Evolutionary conservation across 37 sponge, comb jelly and placozoan species (phyloP), one percentile per base, ranked within the genome.

Genomic region (Halisarca cf. caerulea): DNA sequence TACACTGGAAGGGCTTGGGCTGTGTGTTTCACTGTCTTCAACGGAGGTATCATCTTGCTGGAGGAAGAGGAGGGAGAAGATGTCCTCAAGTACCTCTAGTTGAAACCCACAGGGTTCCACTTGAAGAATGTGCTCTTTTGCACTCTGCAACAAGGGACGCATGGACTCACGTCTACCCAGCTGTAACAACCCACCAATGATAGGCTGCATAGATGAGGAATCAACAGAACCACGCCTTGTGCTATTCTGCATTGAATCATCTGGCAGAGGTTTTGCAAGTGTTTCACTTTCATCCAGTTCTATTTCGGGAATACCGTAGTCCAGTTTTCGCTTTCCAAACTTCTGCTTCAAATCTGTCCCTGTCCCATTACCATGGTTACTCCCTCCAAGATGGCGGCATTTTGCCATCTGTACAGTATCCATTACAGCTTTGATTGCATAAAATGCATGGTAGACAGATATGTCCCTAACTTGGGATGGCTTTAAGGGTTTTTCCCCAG

Each of bases 31-130:
- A 37, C 38, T 37, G 28, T 8, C 27, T 20, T 80, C 81, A 25
- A 36, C 61, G 59, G 51, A 40, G n/a, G 17, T 68, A 59, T 97
- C 91, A 7, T 84, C 87, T 73, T 88, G 72, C 23, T 90, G 85
- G 42, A 97, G 86, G 45, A 97, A 92, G 4, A 97, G 77, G 3
- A 97, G 87, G 25, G 98, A 94, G 58, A 95, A 97, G 3, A 97
- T 90, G 78, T 97, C 86, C 83, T 97, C 98, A 78, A 97, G 60
- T 17, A 97, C 81, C 64, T 97, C 98, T n/a, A 97, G 84, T 4
- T 93, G 91, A 39, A 80, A 97, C 80, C 82, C 83, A 57, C 90
- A 88, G 25, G 98, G 95, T 11, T 71, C 68, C 8, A 95, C 35
- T 3, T 43, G 71, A 18, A 88, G 80, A 44, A 97, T 28, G 79